A percentile compares a stretch with the other conserved stretches of the same genome.
Evolutionary conservation across 2,797 vertebrate species (phyloP).

Genomic region (Alosa sapidissima): DNA sequence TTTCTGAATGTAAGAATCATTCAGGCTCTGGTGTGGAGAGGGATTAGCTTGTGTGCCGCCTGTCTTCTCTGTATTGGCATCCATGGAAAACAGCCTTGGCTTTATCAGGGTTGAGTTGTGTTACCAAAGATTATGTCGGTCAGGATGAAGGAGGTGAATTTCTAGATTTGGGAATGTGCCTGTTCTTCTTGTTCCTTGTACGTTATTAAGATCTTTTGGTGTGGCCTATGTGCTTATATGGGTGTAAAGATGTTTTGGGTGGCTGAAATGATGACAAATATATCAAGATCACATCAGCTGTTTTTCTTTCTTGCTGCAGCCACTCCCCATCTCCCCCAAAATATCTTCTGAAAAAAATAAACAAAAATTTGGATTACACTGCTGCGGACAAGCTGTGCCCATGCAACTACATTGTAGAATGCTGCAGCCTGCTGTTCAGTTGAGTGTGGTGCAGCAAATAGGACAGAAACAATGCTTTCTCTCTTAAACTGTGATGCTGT

Average conservation of each 20-base stretch:
- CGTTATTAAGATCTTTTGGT: background rate
- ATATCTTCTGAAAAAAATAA: conserved; percentile 2
- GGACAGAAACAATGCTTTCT: background rate
- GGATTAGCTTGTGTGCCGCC: background rate
- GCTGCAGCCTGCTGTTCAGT: background rate
- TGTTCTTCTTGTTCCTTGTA: background rate
- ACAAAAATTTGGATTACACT: background rate
- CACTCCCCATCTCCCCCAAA: background rate
- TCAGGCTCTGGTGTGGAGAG: background rate
- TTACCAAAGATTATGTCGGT: background rate
- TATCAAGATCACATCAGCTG: background rate
- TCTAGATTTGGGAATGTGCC: background rate
- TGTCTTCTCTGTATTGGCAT: background rate
- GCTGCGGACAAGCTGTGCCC: background rate
- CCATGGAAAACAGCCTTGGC: background rate
- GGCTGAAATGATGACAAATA: background rate
- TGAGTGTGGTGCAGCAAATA: background rate
- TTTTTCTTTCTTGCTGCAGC: background rate
- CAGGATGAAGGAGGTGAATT: background rate
- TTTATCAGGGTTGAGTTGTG: background rate
- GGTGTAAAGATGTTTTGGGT: background rate
- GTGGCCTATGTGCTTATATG: background rate
- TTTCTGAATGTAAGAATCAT: background rate
- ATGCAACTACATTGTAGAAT: background rate
- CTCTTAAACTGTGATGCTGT: background rate